Evolutionary conservation across 2,113 vertebrate genomes (phyloP).

Genomic region (Hiodon tergisus): DNA sequence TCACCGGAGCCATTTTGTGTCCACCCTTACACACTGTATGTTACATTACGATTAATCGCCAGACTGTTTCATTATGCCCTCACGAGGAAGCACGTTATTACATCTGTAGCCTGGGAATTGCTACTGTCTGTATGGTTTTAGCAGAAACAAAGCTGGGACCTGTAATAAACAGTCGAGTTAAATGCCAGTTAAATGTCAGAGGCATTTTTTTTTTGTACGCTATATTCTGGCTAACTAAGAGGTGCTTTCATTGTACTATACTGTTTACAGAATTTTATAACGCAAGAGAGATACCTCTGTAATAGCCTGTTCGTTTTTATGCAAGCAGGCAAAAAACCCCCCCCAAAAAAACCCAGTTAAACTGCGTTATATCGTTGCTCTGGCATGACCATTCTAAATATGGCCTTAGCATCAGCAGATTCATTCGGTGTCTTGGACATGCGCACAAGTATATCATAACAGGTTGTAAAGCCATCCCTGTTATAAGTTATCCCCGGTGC

Average conservation of each 20-base stretch:
- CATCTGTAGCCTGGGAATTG: too few relatives aligned
- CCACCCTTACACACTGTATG: too few relatives aligned
- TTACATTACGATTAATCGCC: too few relatives aligned
- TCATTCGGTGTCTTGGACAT: neutral
- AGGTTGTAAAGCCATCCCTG: neutral
- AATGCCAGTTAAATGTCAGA: neutral
- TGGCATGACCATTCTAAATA: neutral
- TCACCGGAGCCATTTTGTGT: too few relatives aligned
- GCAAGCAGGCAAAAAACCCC: too few relatives aligned
- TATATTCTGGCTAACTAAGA: neutral
- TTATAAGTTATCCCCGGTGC: neutral
- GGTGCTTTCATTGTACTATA: too few relatives aligned
- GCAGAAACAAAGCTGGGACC: too few relatives aligned
- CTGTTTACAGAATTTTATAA: neutral
- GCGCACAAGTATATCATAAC: conserved; percentile 2
- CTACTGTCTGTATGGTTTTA: too few relatives aligned
- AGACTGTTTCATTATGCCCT: too few relatives aligned
- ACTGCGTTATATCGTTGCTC: neutral
- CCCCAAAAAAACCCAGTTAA: neutral
- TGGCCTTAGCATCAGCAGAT: neutral
- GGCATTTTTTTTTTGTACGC: neutral
- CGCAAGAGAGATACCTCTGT: neutral
- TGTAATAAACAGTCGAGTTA: neutral
- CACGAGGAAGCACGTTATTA: too few relatives aligned
- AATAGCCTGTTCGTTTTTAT: neutral